phyloP scores from a whole-genome alignment of 2,797 vertebrate species.

The Aplochiton taeniatus region DNA sequence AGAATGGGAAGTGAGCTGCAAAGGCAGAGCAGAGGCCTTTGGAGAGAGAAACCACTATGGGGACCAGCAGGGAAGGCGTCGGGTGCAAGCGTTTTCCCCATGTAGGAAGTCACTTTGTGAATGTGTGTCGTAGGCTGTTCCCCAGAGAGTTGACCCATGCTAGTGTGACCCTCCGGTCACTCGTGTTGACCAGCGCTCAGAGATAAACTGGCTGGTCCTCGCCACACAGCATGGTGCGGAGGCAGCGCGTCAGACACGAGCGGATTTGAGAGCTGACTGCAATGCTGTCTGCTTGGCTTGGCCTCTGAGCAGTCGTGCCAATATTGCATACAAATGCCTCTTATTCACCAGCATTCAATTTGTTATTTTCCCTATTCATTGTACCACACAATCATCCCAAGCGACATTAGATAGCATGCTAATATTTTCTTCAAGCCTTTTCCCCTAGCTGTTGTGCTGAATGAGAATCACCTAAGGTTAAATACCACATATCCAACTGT shows the following conservation, averaged over 20 bases:
- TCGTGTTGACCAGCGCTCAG: slow-evolving; percentile 63
- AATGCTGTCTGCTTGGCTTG: slow-evolving; percentile 51
- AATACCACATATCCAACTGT: slow-evolving; percentile 38
- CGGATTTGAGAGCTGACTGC: slow-evolving; percentile 63
- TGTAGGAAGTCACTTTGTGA: slow-evolving; percentile 54
- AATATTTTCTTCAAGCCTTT: slow-evolving; percentile 10
- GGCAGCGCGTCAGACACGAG: slow-evolving; percentile 30
- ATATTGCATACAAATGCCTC: slow-evolving; percentile 67
- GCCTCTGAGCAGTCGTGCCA: slow-evolving; percentile 42
- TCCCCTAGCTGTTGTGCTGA: slow-evolving; percentile 16
- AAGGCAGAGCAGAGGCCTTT: not conserved
- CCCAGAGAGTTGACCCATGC: slow-evolving; percentile 58
- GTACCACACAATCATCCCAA: slow-evolving; percentile 30
- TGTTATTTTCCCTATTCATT: slow-evolving; percentile 40
- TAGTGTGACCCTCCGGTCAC: slow-evolving; percentile 66
- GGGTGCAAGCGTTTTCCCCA: slow-evolving; percentile 30
- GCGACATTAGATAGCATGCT: slow-evolving; percentile 26
- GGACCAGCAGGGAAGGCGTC: not conserved
- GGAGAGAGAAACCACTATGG: not conserved
- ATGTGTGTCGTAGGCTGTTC: slow-evolving; percentile 50
- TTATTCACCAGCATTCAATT: slow-evolving; percentile 52
- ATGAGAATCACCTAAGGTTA: slow-evolving; percentile 23
- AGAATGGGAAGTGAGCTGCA: slow-evolving; percentile 1
- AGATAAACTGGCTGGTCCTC: slow-evolving; percentile 58
- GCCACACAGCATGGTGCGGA: slow-evolving; percentile 8